These are phyloP conservation scores for Drosophila subobscura DNA, from an alignment of 1,140 invertebrate genomes.

Conservation along the genomic window DNA sequence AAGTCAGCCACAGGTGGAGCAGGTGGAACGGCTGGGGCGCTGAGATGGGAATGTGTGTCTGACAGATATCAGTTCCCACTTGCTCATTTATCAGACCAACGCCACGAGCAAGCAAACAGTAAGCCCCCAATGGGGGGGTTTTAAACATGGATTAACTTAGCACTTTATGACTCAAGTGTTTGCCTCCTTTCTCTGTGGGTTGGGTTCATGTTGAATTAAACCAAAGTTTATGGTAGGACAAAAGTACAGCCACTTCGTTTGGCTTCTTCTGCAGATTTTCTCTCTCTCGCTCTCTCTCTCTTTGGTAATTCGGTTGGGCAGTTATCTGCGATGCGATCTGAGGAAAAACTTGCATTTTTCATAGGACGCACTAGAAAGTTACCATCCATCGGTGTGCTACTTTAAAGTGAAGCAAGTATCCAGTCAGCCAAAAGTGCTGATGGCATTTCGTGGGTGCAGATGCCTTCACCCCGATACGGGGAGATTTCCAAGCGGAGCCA, in stretches of 20 bases:
- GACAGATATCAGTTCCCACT: constrained; percentile 29
- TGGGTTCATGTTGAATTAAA: not conserved
- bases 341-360: constrained; percentile 50
- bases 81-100: constrained; percentile 21
- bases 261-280: no score
- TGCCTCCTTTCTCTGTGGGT: not conserved
- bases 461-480: constrained; percentile 64
- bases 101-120: constrained; percentile 3
- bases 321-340: constrained; percentile 28
- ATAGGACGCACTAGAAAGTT: constrained; percentile 56
- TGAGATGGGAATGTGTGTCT: not conserved
- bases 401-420: constrained; percentile 50
- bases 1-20: constrained; percentile 26
- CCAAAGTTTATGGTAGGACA: not conserved
- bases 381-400: constrained; percentile 28
- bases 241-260: not conserved
- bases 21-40: constrained; percentile 1
- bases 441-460: constrained; percentile 75
- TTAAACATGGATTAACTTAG: constrained; percentile 1
- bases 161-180: constrained; percentile 1
- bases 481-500: constrained; percentile 43
- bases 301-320: constrained; percentile 11
- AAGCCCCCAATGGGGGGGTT: constrained; percentile 8
- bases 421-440: constrained; percentile 60
- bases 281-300: not conserved